phyloP scores from a whole-genome alignment of 1,140 invertebrate genomes.

The Trichonephila inaurata region DNA sequence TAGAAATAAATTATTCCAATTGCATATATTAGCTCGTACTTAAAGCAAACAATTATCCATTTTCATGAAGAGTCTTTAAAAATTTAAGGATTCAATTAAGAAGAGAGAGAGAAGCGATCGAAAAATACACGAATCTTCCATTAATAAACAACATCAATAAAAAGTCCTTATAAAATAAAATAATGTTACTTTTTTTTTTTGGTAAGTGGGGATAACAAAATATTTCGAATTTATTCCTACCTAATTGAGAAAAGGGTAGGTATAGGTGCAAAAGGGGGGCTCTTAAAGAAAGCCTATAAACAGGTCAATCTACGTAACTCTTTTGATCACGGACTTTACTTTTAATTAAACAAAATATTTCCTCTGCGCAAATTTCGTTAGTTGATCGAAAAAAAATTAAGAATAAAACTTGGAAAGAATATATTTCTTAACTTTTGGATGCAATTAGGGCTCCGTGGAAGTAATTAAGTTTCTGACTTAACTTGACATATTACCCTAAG shows the following conservation, averaged over 20 bases:
- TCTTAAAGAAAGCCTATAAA: conserved; percentile 31
- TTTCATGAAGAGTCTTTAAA: neutral
- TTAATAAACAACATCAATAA: conserved; percentile 49
- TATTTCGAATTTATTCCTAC: conserved; percentile 47
- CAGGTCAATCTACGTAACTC: conserved; percentile 53
- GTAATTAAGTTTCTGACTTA: conserved; percentile 76
- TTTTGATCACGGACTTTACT: conserved; percentile 55
- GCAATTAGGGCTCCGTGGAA: conserved; percentile 62
- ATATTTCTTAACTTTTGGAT: conserved; percentile 49
- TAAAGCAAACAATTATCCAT: neutral
- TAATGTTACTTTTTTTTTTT: neutral
- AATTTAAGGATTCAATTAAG: neutral
- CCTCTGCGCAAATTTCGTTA: neutral
- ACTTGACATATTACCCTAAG: conserved; percentile 71
- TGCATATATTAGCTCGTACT: neutral
- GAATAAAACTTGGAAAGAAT: conserved; percentile 3
- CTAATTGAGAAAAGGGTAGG: conserved; percentile 21
- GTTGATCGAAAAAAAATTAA: conserved; percentile 14
- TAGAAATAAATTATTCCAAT: neutral
- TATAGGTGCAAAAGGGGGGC: neutral
- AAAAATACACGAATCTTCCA: conserved; percentile 5
- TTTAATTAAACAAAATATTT: conserved; percentile 77
- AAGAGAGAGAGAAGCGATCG: neutral
- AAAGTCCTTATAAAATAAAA: neutral
- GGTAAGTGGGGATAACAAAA: neutral